A percentile compares a stretch with the other conserved stretches of the same genome.
phyloP scores from a whole-genome alignment of 2,888 invertebrate genomes.

The Drosophila rubida region DNA sequence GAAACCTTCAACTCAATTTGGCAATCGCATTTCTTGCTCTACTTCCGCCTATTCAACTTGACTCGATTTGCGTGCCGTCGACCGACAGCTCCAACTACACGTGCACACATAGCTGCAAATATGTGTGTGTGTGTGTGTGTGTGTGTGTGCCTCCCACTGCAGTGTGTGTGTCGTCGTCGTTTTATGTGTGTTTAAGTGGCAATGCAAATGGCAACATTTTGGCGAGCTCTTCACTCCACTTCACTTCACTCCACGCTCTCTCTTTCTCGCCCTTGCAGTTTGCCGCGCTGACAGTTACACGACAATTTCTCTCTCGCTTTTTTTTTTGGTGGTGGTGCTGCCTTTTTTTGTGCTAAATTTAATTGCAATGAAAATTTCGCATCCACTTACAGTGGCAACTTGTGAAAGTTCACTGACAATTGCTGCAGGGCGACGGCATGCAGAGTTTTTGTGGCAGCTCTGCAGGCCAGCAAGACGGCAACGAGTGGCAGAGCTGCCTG shows the following conservation, averaged over 20 bases:
- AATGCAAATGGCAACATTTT: conserved; percentile 79
- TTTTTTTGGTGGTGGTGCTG: conserved; percentile 22
- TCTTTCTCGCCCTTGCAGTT: conserved; percentile 8
- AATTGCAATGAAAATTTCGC: conserved; percentile 76
- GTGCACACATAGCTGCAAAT: neutral
- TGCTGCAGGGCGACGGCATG: conserved; percentile 24
- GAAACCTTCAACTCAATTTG: conserved; percentile 81
- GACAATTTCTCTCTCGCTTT: conserved; percentile 54
- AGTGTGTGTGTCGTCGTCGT: conserved; percentile 30
- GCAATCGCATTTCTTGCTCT: conserved; percentile 81
- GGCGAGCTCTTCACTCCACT: conserved; percentile 65
- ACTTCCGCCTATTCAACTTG: conserved; percentile 81
- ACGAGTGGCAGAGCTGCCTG: conserved; percentile 26
- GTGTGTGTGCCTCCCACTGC: neutral
- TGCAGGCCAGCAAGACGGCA: neutral
- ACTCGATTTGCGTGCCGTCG: conserved; percentile 78
- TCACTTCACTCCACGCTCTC: neutral
- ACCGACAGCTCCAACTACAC: conserved; percentile 49
- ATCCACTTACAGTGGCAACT: conserved; percentile 60
- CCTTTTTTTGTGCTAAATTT: conserved; percentile 67
- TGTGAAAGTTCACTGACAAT: conserved; percentile 62
- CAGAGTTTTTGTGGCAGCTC: conserved; percentile 1
- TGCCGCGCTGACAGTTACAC: conserved; percentile 69
- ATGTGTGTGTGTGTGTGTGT: neutral
- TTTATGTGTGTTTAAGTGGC: conserved; percentile 81